phyloP scores from a whole-genome alignment of 1,140 invertebrate genomes.

The Whitmania pigra region DNA sequence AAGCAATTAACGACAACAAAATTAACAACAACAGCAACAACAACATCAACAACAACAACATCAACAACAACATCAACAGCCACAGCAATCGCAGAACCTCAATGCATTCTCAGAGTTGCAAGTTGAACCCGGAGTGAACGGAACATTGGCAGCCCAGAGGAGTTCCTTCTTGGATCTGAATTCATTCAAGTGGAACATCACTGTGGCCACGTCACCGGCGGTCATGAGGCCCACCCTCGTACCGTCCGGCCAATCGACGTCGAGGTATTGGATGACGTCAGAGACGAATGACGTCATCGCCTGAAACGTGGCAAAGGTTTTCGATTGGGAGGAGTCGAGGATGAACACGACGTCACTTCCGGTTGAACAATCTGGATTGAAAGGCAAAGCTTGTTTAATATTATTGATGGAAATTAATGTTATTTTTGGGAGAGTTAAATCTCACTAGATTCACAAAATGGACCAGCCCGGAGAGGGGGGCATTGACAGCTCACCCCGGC shows the following conservation, averaged over 20 bases:
- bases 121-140: neutral
- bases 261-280: conserved; percentile 5
- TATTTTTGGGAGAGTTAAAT: too few relatives aligned
- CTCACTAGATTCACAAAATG: conserved; percentile 8
- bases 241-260: neutral
- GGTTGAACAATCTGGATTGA: conserved; percentile 1
- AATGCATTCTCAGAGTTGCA: neutral
- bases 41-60: neutral
- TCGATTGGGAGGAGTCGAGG: neutral
- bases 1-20: neutral
- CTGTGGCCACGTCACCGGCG: neutral
- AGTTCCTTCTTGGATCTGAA: neutral
- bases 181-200: neutral
- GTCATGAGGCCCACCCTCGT: conserved; percentile 9
- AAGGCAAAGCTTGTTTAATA: neutral
- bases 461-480: neutral
- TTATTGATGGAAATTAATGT: too few relatives aligned
- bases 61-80: neutral
- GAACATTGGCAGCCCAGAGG: conserved; percentile 12
- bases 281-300: conserved; percentile 6
- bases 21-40: neutral
- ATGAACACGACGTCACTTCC: conserved; percentile 14
- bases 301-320: neutral
- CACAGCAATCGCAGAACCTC: conserved; percentile 1
- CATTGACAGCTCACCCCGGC: neutral